These are phyloP conservation scores for Hesperophylax magnus DNA, from an alignment of 1,140 invertebrate genomes.

Conservation along the genomic window DNA sequence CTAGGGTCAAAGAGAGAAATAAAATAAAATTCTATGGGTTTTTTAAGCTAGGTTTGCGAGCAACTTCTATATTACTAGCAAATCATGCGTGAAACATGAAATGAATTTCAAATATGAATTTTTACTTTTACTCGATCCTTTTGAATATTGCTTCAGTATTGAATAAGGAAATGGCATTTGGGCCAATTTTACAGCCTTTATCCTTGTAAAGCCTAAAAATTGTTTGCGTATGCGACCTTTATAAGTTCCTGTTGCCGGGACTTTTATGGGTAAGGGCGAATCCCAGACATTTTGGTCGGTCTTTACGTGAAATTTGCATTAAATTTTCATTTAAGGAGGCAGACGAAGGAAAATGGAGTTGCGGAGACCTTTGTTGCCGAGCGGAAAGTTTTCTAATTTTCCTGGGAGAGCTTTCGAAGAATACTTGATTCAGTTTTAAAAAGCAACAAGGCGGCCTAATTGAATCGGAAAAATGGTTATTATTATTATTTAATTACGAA, in stretches of 20 bases:
- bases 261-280: slow-evolving; percentile 23
- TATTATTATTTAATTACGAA: too few species aligned
- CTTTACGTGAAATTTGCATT: slow-evolving; percentile 51
- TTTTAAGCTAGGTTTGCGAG: too few species aligned
- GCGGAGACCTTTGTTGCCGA: slow-evolving; percentile 9
- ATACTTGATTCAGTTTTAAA: slow-evolving; percentile 5
- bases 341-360: not conserved
- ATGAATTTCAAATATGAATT: too few species aligned
- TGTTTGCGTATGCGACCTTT: slow-evolving; percentile 6
- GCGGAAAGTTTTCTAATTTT: slow-evolving; percentile 21
- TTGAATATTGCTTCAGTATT: not conserved
- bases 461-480: not conserved
- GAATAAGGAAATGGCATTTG: slow-evolving; percentile 1
- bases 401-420: not conserved
- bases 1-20: too few species aligned
- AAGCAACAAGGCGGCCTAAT: not conserved
- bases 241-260: not conserved
- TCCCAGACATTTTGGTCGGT: slow-evolving; percentile 20
- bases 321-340: slow-evolving; percentile 45
- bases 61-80: too few species aligned
- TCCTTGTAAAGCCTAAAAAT: not conserved
- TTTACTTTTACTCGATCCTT: too few species aligned
- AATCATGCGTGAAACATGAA: too few species aligned
- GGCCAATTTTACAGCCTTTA: slow-evolving; percentile 5
- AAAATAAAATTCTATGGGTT: too few species aligned